Evolutionary conservation across 2,797 vertebrate genomes (phyloP), one percentile per base, ranked within the genome.

Genomic region (Tolypeutes matacus): DNA sequence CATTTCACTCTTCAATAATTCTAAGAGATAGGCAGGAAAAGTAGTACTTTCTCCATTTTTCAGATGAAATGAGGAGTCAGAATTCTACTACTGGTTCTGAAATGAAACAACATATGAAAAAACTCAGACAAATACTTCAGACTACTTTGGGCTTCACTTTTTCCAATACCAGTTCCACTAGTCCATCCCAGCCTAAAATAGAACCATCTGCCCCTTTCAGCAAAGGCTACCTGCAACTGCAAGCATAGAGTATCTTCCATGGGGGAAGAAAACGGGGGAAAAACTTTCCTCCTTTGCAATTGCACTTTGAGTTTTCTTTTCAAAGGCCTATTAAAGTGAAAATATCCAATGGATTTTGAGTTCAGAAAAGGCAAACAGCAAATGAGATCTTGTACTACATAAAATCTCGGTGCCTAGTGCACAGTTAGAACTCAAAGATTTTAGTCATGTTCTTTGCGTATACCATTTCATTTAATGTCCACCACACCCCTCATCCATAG

Each of bases 341-440:
- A 94, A 39, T 18, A 51, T 25, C 31, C 62, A 70, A 8, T 62
- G 20, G 56, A 49, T 65, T 75, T 36, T 75, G 56, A 39, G 5
- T 64, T 75, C 23, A 58, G 29, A 93, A 70, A 87, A 89, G 58
- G 69, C 21, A 94, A 70, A 18, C 2, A 18, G 64, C 18, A 94
- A 70, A 18, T 3, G 3, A 56, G 53, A 56, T 20, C 14, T 34
- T 21, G 1, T 23, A n/a, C 2, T n/a, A 76, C 8, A 42, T 34
- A 65, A 72, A 58, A 64, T 73, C 3, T 34, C 25, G 12, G 31
- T 25, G n/a, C 12, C 42, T 29, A 56, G 6, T 11, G 5, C 34
- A 29, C 0, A 56, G 15, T 58, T 11, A 53, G 39, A 15, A 29
- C 36, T 62, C 46, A 25, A 6, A 14, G 29, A 14, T 46, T 51